A percentile compares a stretch with the other conserved stretches of the same genome.
These are phyloP conservation scores for Sylvia atricapilla DNA, from an alignment of 2,113 vertebrate genomes.

Conservation along the genomic window DNA sequence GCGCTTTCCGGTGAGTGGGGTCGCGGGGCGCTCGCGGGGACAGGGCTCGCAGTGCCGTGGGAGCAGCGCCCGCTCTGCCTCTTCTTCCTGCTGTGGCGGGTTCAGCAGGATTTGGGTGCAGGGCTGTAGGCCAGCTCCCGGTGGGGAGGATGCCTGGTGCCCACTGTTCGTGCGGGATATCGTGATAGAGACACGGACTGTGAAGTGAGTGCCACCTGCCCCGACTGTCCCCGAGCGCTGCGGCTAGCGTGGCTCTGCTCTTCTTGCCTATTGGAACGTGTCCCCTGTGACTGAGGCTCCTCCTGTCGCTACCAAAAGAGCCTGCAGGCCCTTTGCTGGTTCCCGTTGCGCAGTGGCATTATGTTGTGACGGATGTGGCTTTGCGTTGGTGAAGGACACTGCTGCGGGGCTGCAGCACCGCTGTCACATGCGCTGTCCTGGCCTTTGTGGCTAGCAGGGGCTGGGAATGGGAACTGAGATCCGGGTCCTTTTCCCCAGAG, in stretches of 20 bases:
- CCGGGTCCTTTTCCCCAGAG: background rate
- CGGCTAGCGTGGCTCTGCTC: too few relatives aligned
- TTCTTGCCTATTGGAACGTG: background rate
- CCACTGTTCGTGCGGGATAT: background rate
- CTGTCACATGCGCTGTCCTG: background rate
- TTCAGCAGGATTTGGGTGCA: background rate
- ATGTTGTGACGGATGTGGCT: background rate
- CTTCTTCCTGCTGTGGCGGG: background rate
- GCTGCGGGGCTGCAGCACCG: background rate
- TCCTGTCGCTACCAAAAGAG: background rate
- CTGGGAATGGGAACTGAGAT: background rate
- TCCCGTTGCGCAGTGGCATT: background rate
- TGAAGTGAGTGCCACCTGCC: background rate
- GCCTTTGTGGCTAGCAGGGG: background rate
- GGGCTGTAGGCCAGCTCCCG: background rate
- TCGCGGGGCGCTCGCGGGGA: background rate
- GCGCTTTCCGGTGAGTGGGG: conserved; percentile 69
- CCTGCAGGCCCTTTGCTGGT: background rate
- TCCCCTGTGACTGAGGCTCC: background rate
- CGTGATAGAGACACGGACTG: background rate
- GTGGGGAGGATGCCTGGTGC: background rate
- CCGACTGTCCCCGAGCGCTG: background rate
- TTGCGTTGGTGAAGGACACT: background rate
- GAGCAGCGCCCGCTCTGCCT: background rate
- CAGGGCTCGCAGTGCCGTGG: fast-evolving